Evolutionary conservation across 53 echinoderm and acorn worm genomes (phyloP), one percentile per base, ranked within the genome.

Genomic region (Luidia sarsii): DNA sequence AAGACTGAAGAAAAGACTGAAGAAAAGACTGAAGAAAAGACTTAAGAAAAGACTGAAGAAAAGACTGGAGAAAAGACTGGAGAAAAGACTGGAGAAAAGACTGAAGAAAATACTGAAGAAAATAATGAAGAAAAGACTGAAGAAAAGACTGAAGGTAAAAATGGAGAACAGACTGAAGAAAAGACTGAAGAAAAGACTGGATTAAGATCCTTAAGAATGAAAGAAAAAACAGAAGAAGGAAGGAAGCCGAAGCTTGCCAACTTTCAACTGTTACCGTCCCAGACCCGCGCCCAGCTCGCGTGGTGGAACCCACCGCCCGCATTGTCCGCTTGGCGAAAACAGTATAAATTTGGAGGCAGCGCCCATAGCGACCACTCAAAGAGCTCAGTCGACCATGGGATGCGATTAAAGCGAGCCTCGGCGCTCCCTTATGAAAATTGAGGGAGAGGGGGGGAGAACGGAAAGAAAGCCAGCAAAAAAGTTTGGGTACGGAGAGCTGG

Each of bases 301-400:
- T 7, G 41, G 41, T 11, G 6, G 41, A 11, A 11, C 41, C 41
- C 57, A 56, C 72, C 35, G 23, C 35, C 56, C 25, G 11, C 41
- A 56, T 72, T 72, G 72, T 72, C 56, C 39, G 36, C 36, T 23
- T 39, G 30, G 72, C 54, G 39, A 72, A 72, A 72, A 72, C 72
- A 72, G 72, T 72, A 56, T 72, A 72, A 35, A 72, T 72, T 55
- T 72, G 34, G 50, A 72, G 24, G 39, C 43, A 66, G 67, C 3
- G 67, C 67, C 72, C 23, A 38, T 22, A 34, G 72, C 72, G 56
- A 54, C 19, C 28, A 13, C 38, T 72, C 54, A 72, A 72, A 72
- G 72, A 24, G 38, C 18, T 27, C 39, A 54, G 72, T 56, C 55
- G 54, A 56, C 55, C 55, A 52, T 72, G 39, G 55, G 56, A 72